phyloP scores from a whole-genome alignment of 2,797 vertebrate genomes.

The Jordanella pulchra region DNA sequence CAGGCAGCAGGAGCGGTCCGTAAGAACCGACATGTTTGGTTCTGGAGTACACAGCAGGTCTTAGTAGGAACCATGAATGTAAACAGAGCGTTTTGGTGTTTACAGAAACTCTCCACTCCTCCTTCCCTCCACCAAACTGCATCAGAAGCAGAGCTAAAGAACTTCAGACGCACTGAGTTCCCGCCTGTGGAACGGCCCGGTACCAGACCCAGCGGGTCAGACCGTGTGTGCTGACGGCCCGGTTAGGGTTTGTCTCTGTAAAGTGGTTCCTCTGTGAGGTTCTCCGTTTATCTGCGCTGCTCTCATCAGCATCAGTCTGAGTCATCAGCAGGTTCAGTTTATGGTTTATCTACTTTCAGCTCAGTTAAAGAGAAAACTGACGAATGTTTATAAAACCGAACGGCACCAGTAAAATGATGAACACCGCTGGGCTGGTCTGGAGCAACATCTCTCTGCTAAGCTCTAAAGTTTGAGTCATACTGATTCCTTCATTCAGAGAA shows the following conservation, averaged over 20 bases:
- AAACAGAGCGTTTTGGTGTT: conserved; percentile 1
- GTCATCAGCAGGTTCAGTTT: no score
- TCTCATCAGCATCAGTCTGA: no score
- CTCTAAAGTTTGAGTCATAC: no score
- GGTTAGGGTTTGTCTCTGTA: neutral
- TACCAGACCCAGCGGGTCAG: neutral
- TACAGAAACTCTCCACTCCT: neutral
- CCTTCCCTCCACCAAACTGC: neutral
- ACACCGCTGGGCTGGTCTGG: no score
- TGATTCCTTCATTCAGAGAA: no score
- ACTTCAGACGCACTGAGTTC: neutral
- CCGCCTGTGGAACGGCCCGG: neutral
- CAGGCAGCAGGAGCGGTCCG: neutral
- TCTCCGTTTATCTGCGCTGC: no score
- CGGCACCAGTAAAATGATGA: no score
- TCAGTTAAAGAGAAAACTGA: no score
- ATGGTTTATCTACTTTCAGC: no score
- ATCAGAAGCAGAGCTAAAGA: neutral
- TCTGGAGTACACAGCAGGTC: neutral
- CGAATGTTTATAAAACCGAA: no score
- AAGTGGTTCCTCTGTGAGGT: neutral
- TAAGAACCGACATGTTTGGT: neutral
- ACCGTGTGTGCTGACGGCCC: no score
- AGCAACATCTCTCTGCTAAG: no score
- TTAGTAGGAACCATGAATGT: neutral